Base-by-base conservation (phyloP, 2,797 vertebrate species). In the Capromys pilorides region DNA sequence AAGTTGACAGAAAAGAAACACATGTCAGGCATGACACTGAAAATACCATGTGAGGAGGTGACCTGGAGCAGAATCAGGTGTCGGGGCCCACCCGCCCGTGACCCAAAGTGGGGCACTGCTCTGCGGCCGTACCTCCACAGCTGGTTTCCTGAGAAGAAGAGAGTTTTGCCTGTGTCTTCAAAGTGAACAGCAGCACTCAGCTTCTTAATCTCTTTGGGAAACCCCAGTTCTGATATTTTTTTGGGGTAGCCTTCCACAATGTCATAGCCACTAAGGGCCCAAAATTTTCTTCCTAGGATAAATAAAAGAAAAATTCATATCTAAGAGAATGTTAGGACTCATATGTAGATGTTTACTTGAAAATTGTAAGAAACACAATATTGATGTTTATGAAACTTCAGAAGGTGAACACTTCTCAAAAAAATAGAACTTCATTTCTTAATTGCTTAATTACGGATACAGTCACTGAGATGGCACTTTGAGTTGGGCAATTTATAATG, bases 221-320 rank as follows among this genome's bases (percentile, higher is more conserved):
- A 99, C 21, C 99, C 99, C 21, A 99, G 98, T 94, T 98, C 99
- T 94, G 99, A 98, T 93, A 99, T 99, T 97, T 99, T 99, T 98
- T 99, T 99, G 3, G 99, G 99, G 96, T 99, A 99, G 73, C 99
- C 99, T 26, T 99, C 98, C 94, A 99, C 97, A 85, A 99, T 98
- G 95, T 98, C 98, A 0, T 99, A 99, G 45, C 99, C 99, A 88
- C 99, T 99, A 94, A 99, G 97, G 95, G 99, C 99, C 99, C 99
- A 99, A 97, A 99, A 99, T 96, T 98, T 98, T 95, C 98, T 99
- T 67, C 99, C 99, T 99, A 97, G 93, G 96, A 95, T 62, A 95
- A 97, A 8, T 59, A 14, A 24, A 96, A 94, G 7, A 89, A 93
- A 0, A 73, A 93, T 93, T 45, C 33, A 92, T 86, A 93, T 41